Evolutionary conservation across 2,888 invertebrate species (phyloP).

Genomic region (Acronicta aceris): DNA sequence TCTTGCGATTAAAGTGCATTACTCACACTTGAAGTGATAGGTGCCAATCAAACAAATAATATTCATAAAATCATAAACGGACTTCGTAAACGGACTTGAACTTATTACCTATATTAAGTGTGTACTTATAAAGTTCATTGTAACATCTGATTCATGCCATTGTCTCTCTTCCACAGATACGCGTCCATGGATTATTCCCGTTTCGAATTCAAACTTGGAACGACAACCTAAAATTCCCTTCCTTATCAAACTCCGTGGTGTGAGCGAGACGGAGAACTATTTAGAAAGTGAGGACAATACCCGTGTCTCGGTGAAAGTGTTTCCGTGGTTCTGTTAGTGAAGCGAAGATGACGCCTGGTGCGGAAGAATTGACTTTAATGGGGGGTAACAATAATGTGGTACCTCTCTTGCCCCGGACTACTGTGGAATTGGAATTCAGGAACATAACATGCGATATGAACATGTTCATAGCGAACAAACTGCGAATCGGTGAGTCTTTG

Average conservation of each 20-base stretch:
- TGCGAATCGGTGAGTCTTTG: constrained; percentile 89
- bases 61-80: background rate
- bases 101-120: background rate
- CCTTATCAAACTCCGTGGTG: constrained; percentile 23
- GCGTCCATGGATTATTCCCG: constrained; percentile 57
- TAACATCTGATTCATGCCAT: constrained; percentile 3
- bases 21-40: constrained; percentile 14
- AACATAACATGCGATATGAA: constrained; percentile 91
- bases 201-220: constrained; percentile 49
- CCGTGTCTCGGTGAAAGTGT: constrained; percentile 51
- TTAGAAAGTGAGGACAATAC: constrained; percentile 59
- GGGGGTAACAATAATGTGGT: constrained; percentile 81
- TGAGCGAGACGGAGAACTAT: constrained; percentile 41
- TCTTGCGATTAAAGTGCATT: constrained; percentile 7
- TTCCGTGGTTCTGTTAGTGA: constrained; percentile 30
- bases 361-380: constrained; percentile 66
- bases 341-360: constrained; percentile 70
- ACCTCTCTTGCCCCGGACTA: constrained; percentile 87
- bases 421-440: constrained; percentile 91
- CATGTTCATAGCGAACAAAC: constrained; percentile 87
- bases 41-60: constrained; percentile 27
- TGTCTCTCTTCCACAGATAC: constrained; percentile 61
- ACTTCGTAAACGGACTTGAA: background rate
- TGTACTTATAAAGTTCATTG: constrained; percentile 1
- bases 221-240: constrained; percentile 20